Base-by-base conservation (phyloP, 1,140 invertebrate species). In the Pseudomyrmex sp. region DNA sequence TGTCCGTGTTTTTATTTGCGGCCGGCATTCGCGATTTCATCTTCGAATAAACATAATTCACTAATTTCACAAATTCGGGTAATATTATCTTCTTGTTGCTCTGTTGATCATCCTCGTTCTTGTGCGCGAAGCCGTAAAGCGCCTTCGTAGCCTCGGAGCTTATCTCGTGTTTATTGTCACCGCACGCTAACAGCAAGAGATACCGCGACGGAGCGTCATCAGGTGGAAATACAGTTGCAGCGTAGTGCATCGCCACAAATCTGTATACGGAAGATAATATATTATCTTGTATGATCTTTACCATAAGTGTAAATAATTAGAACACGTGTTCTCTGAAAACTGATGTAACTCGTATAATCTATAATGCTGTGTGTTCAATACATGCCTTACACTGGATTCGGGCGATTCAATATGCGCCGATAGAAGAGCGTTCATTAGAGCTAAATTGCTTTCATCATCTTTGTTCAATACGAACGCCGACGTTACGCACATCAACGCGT, bases 171-270 rank as follows among this genome's bases (percentile, higher is more conserved):
- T 97, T 97, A 44, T 96, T 95, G 92, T 99, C 98, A 52, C 97
- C 98, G 88, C 96, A 97, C 12, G 98, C 97, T 26, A 98, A 91
- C n/a, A 99, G 94, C 52, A 99, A 94, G 15, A 98, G 94, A 92
- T 97, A 98, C 87, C 98, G 95, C 1, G 98, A 97, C 2, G 97
- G 96, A 2, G 97, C 96, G 92, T 98, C 97, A 89, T 97, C 95
- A 46, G 96, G 94, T 4, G 97, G 97, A 93, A 98, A 99, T 63
- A 98, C 96, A 18, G 96, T 96, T 2, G 96, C 96, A 1, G 97
- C 96, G 93, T 98, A 98, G 82, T 97, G 95, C 82, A 98, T 97
- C 26, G 97, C 97, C 20, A 98, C 96, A 91, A 97, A 97, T 83
- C 98, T 93, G 26, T 73, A 18, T 18, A 65, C 1, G 46, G 7